Percentiles rank a stretch among this genome's conserved stretches.
phyloP scores from a whole-genome alignment of 37 sponge, comb jelly and placozoan genomes.

The Cliona cf. orientalis region DNA sequence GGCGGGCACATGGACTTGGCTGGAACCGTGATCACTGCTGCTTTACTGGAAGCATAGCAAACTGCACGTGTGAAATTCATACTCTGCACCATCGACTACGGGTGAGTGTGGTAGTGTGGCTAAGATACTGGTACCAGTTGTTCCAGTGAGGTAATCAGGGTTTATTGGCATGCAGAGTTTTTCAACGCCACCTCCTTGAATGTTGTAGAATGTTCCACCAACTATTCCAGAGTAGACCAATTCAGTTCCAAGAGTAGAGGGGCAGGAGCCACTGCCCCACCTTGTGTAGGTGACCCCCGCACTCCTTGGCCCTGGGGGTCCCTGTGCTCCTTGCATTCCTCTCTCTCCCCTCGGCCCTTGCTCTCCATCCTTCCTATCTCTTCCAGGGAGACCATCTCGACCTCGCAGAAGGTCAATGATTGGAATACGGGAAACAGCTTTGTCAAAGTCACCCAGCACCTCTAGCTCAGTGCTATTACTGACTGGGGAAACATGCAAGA shows the following conservation, averaged over 20 bases:
- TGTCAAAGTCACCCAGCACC: too few species aligned
- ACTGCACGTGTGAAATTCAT: slow-evolving; percentile 25
- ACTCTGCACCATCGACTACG: neutral
- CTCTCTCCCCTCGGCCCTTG: slow-evolving; percentile 7
- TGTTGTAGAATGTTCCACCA: slow-evolving; percentile 12
- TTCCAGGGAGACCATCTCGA: slow-evolving; percentile 9
- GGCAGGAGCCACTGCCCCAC: slow-evolving; percentile 42
- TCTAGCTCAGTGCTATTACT: too few species aligned
- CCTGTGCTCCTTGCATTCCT: slow-evolving; percentile 8
- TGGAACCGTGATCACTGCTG: slow-evolving; percentile 39
- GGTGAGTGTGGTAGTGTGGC: neutral
- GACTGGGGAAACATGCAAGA: too few species aligned
- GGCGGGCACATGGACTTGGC: slow-evolving; percentile 31
- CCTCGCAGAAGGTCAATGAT: slow-evolving; percentile 26
- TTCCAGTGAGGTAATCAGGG: slow-evolving; percentile 31
- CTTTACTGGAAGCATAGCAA: slow-evolving; percentile 14
- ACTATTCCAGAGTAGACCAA: slow-evolving; percentile 27
- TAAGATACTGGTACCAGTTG: too few species aligned
- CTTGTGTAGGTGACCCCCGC: slow-evolving; percentile 28
- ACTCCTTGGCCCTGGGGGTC: slow-evolving; percentile 19
- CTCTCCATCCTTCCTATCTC: neutral
- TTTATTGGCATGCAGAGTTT: slow-evolving; percentile 25
- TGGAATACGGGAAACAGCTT: too few species aligned
- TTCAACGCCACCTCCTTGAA: slow-evolving; percentile 34
- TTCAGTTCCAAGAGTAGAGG: slow-evolving; percentile 20